Evolutionary conservation across 2,797 vertebrate genomes (phyloP).

Genomic region (Acrocephalus scirpaceus): DNA sequence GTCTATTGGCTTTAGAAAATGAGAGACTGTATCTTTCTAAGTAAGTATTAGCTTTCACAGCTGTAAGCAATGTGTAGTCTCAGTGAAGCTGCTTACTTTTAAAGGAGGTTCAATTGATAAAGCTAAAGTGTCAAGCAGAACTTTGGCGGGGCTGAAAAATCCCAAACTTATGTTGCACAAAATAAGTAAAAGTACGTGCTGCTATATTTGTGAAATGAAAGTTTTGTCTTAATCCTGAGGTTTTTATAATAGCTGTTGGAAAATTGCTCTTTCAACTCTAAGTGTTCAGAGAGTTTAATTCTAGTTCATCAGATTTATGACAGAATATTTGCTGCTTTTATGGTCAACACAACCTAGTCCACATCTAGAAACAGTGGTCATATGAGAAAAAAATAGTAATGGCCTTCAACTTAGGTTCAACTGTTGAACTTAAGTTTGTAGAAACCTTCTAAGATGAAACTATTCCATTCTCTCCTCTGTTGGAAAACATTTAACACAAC

Average conservation of each 20-base stretch:
- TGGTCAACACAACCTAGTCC: not conserved
- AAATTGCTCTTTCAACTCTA: not conserved
- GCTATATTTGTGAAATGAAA: not conserved
- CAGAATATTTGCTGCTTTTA: not conserved
- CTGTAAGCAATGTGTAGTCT: not conserved
- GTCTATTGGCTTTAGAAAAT: not conserved
- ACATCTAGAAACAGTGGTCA: not conserved
- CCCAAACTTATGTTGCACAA: not conserved
- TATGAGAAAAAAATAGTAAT: not conserved
- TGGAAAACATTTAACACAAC: not conserved
- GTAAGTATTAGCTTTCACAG: not conserved
- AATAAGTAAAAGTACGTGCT: not conserved
- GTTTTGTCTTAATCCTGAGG: not conserved
- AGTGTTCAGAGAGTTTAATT: not conserved
- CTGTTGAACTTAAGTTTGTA: accelerated
- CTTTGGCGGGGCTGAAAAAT: not conserved
- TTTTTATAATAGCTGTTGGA: not conserved
- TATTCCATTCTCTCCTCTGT: not conserved
- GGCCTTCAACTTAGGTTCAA: not conserved
- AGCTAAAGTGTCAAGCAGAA: not conserved
- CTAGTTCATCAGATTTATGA: not conserved
- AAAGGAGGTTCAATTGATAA: not conserved
- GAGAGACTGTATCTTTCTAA: not conserved
- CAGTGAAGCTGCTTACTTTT: constrained; percentile 1
- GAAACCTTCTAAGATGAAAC: not conserved